Conservation (phyloP, 2,113 vertebrate species). For the Scomber colias region DNA sequence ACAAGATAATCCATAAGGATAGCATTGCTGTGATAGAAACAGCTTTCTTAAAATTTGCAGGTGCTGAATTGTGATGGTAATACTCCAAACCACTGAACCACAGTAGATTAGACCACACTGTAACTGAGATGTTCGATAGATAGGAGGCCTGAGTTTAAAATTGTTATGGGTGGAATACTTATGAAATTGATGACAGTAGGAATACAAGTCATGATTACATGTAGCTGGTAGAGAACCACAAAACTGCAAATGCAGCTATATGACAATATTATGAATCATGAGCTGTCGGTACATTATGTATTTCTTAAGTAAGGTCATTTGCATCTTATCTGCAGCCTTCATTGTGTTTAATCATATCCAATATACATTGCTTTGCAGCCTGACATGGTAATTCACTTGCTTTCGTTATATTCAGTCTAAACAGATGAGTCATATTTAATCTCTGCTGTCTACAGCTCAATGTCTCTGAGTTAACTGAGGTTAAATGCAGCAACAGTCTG, state of each 20-base stretch:
- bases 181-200: no score
- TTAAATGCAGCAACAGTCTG: not conserved
- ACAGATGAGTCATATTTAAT: conserved; percentile 4
- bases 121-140: no score
- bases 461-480: not conserved
- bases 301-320: not conserved
- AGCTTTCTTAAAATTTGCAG: no score
- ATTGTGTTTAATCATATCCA: not conserved
- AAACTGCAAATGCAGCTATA: not conserved
- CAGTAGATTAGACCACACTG: no score
- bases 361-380: not conserved
- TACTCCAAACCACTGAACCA: no score
- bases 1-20: no score
- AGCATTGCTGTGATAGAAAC: no score
- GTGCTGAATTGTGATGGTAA: no score
- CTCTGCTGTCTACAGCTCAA: not conserved
- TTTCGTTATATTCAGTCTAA: conserved; percentile 7
- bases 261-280: no score
- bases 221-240: not conserved
- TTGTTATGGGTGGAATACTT: no score
- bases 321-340: not conserved
- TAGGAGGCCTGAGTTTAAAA: no score
- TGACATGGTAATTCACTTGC: not conserved
- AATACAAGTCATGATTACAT: no score
- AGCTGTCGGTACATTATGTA: not conserved